Base-by-base conservation (phyloP, 2,888 invertebrate genomes). In the Amiota mariae region DNA sequence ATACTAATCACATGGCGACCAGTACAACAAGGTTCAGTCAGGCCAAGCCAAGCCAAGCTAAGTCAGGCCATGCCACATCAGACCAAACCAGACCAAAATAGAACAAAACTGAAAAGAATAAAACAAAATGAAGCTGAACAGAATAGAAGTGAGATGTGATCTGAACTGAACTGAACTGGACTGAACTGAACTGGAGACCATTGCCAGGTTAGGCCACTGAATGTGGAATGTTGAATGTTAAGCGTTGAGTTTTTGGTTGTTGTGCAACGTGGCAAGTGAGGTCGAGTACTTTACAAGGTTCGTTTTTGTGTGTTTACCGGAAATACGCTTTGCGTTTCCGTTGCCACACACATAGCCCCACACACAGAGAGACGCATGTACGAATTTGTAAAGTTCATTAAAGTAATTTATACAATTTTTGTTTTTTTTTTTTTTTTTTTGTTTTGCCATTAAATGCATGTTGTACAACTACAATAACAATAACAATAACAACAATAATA, bases 381-480 rank as follows among this genome's bases (percentile, higher is more conserved):
- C 81, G 85, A 85, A 83, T 85, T 84, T 82, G 81, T 78, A 84
- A 84, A 84, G 84, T 84, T 84, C 84, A 84, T 84, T 84, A 84
- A 84, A 85, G 84, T 84, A 84, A 84, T 84, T 84, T 85, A 84
- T 84, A 85, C 83, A 80, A 77, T 81, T 77, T n/a, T n/a, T n/a
- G n/a, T n/a, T n/a, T n/a, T n/a, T n/a, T 78, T 78, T 80, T 80
- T 83, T 83, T 85, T 81, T 77, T 81, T 77, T 77, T 78, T 80
- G 81, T 83, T 85, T 24, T 36, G 36, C 36, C 36, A 6, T 36
- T 59, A 59, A 63, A 63, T 63, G 78, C 79, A 78, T 79, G 73
- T 79, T 76, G 56, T n/a, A 57, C 70, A 70, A 48, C 57, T 18
- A 54, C 20, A 54, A 24, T 56, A 70, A 24, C 24, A 51, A n/a